A percentile compares a stretch with the other conserved stretches of the same genome.
Evolutionary conservation across 2,888 invertebrate species (phyloP).

Genomic region (Scaptomyza parva): DNA sequence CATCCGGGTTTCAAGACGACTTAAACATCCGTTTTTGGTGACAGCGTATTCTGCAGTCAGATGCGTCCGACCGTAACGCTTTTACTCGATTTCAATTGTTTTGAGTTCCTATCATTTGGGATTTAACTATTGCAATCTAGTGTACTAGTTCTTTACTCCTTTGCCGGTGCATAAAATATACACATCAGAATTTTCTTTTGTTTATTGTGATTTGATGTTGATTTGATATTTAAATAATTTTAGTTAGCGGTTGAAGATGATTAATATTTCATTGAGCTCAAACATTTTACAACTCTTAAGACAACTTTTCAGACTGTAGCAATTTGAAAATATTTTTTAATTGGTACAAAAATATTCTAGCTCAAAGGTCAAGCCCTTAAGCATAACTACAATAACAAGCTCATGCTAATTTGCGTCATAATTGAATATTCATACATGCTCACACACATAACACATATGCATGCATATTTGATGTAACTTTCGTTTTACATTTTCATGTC

Average conservation of each 20-base stretch:
- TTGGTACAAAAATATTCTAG: not conserved
- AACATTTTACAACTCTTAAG: too few relatives aligned
- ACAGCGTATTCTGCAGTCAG: too few relatives aligned
- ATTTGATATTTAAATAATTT: not conserved
- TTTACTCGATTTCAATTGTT: too few relatives aligned
- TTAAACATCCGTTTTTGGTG: too few relatives aligned
- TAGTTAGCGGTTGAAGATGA: not conserved
- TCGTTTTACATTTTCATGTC: not conserved
- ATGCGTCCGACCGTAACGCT: too few relatives aligned
- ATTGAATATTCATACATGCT: not conserved
- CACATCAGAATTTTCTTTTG: not conserved
- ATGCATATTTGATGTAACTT: not conserved
- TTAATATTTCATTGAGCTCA: too few relatives aligned
- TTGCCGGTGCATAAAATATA: not conserved
- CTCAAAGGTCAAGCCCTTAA: too few relatives aligned
- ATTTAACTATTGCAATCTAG: not conserved
- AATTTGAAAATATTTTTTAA: too few relatives aligned
- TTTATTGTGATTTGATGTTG: not conserved
- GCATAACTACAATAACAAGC: not conserved
- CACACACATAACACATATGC: too few relatives aligned
- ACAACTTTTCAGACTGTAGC: too few relatives aligned
- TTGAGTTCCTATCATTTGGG: conserved; percentile 1
- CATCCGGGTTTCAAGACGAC: too few relatives aligned
- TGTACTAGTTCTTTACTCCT: not conserved
- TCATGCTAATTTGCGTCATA: not conserved